A percentile compares a stretch with the other conserved stretches of the same genome.
Evolutionary conservation across 2,797 vertebrate genomes (phyloP).

Genomic region (Thamnophis elegans): DNA sequence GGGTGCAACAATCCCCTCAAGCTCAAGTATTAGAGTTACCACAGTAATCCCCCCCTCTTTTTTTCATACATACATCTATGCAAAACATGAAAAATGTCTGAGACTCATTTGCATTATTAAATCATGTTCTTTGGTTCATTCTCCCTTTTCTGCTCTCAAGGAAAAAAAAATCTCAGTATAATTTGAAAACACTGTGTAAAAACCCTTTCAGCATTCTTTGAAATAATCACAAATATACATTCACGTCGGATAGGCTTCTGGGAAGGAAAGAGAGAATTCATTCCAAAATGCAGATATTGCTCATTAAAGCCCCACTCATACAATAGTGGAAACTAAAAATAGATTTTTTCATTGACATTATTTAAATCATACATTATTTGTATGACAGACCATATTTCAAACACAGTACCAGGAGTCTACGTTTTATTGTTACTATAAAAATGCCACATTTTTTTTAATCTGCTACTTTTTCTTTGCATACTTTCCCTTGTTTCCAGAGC

Average conservation of each 20-base stretch:
- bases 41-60: constrained; percentile 1
- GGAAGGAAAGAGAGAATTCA: constrained; percentile 8
- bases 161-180: neutral
- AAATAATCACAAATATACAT: constrained; percentile 17
- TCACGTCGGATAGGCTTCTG: neutral
- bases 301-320: constrained; percentile 24
- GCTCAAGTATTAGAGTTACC: constrained; percentile 13
- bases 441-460: constrained; percentile 38
- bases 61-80: neutral
- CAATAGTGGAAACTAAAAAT: constrained; percentile 32
- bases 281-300: constrained; percentile 27
- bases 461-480: neutral
- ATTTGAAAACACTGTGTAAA: neutral
- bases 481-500: constrained; percentile 65
- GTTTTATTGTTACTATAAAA: constrained; percentile 35
- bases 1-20: neutral
- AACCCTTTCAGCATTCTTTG: constrained; percentile 36
- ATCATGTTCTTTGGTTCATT: constrained; percentile 31
- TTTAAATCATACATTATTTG: constrained; percentile 14
- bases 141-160: constrained; percentile 26
- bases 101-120: constrained; percentile 30
- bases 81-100: neutral
- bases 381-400: constrained; percentile 22
- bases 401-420: constrained; percentile 15
- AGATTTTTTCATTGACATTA: constrained; percentile 29